Percentiles rank a stretch among this genome's conserved stretches.
phyloP scores from a whole-genome alignment of 2,113 vertebrate genomes.

The Potamarius usumacintae region DNA sequence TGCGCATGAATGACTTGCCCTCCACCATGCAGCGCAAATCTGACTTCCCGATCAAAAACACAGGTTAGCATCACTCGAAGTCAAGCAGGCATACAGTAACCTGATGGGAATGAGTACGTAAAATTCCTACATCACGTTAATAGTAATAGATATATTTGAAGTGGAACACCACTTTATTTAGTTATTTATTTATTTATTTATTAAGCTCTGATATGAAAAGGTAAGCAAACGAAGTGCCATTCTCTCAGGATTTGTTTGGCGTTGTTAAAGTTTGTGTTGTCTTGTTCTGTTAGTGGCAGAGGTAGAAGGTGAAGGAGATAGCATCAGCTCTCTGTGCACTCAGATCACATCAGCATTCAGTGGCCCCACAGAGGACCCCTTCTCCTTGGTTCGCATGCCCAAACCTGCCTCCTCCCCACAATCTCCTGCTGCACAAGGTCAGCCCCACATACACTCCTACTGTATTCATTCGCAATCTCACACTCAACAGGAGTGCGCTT shows the following conservation, averaged over 20 bases:
- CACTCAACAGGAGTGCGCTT: neutral
- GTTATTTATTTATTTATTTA: neutral
- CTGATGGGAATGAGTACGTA: neutral
- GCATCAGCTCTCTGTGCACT: slow-evolving; percentile 94
- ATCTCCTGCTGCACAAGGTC: slow-evolving; percentile 91
- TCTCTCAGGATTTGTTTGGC: neutral
- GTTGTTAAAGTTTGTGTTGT: slow-evolving; percentile 5
- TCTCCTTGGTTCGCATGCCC: slow-evolving; percentile 92
- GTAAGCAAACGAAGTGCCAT: neutral
- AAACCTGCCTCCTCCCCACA: slow-evolving; percentile 80
- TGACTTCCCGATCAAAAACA: slow-evolving; percentile 90
- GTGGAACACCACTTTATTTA: neutral
- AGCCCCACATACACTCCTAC: neutral
- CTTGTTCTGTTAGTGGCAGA: slow-evolving; percentile 80
- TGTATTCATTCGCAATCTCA: slow-evolving; percentile 2
- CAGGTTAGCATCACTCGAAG: slow-evolving; percentile 74
- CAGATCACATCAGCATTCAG: slow-evolving; percentile 96
- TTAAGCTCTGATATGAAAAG: neutral
- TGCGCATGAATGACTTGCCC: slow-evolving; percentile 95
- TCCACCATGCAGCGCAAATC: slow-evolving; percentile 96
- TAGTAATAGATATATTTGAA: neutral
- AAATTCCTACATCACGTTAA: neutral
- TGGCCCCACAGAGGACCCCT: slow-evolving; percentile 88
- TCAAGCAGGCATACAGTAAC: neutral
- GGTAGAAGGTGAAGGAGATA: slow-evolving; percentile 91